A percentile compares a stretch with the other conserved stretches of the same genome.
phyloP scores from a whole-genome alignment of 2,797 vertebrate species.

The Dendrocincla fuliginosa region DNA sequence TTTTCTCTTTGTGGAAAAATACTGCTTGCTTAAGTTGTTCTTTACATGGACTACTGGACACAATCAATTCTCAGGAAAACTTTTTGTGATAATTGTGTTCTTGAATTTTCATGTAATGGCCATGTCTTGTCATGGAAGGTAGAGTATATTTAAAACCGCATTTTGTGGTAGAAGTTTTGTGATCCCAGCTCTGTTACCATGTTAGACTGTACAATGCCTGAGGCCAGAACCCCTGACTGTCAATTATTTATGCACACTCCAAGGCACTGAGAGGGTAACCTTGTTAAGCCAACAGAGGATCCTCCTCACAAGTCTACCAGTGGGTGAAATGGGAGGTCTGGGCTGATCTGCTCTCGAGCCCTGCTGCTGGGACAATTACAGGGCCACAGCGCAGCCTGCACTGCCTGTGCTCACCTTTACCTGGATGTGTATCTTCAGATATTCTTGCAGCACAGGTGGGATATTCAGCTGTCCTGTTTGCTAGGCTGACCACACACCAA shows the following conservation, averaged over 20 bases:
- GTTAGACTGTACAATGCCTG: not conserved
- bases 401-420: fast-evolving
- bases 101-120: not conserved
- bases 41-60: not conserved
- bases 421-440: fast-evolving
- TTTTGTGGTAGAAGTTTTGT: not conserved
- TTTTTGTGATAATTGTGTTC: not conserved
- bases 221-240: not conserved
- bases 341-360: not conserved
- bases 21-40: not conserved
- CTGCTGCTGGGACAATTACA: not conserved
- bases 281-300: not conserved
- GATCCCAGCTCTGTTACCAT: not conserved
- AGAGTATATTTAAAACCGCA: not conserved
- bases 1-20: not conserved
- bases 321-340: fast-evolving
- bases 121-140: not conserved
- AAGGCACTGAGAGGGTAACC: not conserved
- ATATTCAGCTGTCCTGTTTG: not conserved
- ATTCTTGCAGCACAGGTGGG: not conserved
- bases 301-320: not conserved
- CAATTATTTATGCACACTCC: not conserved
- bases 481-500: fast-evolving
- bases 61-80: not conserved
- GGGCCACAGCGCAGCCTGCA: not conserved